Conservation (phyloP, 2,888 invertebrate species). For the Papilio elwesi region DNA sequence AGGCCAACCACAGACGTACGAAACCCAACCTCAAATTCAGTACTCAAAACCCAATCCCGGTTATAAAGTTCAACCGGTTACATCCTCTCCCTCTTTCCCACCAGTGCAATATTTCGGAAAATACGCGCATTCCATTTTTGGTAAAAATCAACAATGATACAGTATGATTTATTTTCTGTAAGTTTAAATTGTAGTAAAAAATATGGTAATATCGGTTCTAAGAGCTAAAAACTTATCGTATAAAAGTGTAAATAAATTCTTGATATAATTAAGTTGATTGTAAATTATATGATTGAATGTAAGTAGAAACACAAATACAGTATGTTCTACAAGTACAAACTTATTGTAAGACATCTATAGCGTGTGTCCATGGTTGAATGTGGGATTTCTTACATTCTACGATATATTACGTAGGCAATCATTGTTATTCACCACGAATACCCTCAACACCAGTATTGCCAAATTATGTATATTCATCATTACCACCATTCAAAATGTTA, state of each 20-base stretch:
- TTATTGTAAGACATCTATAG: not conserved
- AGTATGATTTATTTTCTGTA: not conserved
- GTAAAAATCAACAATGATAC: conserved; percentile 37
- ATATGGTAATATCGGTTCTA: conserved; percentile 31
- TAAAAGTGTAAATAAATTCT: conserved; percentile 27
- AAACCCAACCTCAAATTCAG: conserved; percentile 37
- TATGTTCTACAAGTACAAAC: not conserved
- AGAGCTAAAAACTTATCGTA: not conserved
- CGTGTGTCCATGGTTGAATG: no score
- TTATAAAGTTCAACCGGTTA: conserved; percentile 46
- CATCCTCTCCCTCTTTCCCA: conserved; percentile 57
- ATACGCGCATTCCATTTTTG: conserved; percentile 64
- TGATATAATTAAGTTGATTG: conserved; percentile 9
- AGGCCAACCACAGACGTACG: conserved; percentile 35
- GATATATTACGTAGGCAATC: no score
- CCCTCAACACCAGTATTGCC: no score
- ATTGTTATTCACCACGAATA: no score
- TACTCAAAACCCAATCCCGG: conserved; percentile 40
- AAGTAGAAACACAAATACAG: not conserved
- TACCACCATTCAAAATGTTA: not conserved
- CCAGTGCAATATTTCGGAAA: conserved; percentile 72
- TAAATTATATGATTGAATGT: conserved; percentile 11
- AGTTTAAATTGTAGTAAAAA: conserved; percentile 10
- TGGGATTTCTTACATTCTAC: no score
- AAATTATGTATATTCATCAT: not conserved